Percentiles rank a stretch among this genome's conserved stretches.
phyloP scores from a whole-genome alignment of 2,797 vertebrate species.

The Tarsius wallacei region DNA sequence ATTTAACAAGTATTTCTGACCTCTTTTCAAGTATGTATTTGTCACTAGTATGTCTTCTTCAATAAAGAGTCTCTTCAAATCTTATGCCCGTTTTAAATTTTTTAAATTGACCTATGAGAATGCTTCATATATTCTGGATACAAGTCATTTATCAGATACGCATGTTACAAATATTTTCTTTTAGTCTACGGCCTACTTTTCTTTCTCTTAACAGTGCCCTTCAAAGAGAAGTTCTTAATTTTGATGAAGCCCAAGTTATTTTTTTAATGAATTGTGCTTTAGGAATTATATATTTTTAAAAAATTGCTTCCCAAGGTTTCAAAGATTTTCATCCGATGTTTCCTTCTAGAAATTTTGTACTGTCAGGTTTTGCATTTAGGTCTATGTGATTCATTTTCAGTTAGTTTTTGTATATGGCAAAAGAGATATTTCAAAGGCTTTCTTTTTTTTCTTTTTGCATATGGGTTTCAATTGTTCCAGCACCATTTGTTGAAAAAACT shows the following conservation, averaged over 20 bases:
- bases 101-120: neutral
- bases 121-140: neutral
- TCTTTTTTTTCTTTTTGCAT: neutral
- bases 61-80: neutral
- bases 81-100: neutral
- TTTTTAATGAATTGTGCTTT: neutral
- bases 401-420: neutral
- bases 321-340: neutral
- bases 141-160: neutral
- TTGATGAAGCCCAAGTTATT: neutral
- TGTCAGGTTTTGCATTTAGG: neutral
- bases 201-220: neutral
- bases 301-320: slow-evolving; percentile 8
- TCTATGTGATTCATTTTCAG: neutral
- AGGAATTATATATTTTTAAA: neutral
- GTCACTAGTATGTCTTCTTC: neutral
- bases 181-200: neutral
- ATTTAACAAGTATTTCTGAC: neutral
- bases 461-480: neutral
- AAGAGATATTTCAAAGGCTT: neutral
- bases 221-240: slow-evolving; percentile 26
- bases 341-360: neutral
- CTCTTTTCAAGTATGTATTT: neutral
- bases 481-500: neutral
- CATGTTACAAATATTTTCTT: neutral